A percentile compares a stretch with the other conserved stretches of the same genome.
Conservation (phyloP, 2,113 vertebrate genomes). For the Nanger granti region DNA sequence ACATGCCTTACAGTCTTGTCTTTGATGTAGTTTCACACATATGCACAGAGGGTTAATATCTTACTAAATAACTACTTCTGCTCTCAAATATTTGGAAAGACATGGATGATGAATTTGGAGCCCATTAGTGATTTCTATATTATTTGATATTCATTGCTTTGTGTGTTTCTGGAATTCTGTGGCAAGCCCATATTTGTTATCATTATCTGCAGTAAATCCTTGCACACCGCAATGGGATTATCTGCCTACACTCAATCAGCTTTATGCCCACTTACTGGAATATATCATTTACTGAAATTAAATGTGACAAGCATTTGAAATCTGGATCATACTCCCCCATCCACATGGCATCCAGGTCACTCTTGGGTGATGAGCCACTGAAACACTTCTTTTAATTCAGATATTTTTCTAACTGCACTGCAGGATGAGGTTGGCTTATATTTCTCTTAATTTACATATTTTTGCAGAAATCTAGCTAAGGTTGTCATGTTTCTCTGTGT, state of each 20-base stretch:
- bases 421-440: background rate
- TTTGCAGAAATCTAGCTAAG: background rate
- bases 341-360: background rate
- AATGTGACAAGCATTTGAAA: background rate
- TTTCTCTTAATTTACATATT: slow-evolving; percentile 5
- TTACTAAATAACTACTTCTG: background rate
- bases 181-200: background rate
- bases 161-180: background rate
- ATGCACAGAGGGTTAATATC: background rate
- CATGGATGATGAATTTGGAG: background rate
- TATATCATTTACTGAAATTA: background rate
- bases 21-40: background rate
- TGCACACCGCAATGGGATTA: background rate
- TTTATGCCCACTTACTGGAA: background rate
- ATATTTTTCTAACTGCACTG: background rate
- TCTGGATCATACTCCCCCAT: background rate
- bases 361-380: background rate
- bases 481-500: slow-evolving; percentile 8
- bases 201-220: background rate
- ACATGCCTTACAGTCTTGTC: background rate
- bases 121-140: background rate
- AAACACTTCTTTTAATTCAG: background rate
- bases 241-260: background rate
- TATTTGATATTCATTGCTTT: slow-evolving; percentile 24
- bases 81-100: background rate